Conservation (phyloP, 2,888 invertebrate species). For the Tipula confusa region DNA sequence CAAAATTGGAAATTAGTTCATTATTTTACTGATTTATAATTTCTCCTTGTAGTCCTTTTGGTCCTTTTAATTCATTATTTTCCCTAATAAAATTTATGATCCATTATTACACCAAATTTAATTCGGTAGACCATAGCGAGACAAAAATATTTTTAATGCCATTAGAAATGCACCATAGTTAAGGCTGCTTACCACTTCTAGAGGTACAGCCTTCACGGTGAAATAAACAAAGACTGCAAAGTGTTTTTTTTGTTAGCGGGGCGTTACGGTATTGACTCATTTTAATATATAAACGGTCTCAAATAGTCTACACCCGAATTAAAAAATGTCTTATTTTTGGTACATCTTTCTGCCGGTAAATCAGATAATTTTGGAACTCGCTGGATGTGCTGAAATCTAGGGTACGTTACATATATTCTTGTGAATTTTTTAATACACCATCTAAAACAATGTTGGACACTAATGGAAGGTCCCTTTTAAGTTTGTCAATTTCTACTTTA, state of each 20-base stretch:
- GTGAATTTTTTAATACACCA: not conserved
- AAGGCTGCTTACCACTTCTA: not conserved
- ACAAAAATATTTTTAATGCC: not conserved
- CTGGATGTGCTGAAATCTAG: not conserved
- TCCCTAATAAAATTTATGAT: not conserved
- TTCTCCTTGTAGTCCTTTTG: not conserved
- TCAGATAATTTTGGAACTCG: not conserved
- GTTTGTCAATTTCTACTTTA: too few species aligned
- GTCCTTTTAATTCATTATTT: not conserved
- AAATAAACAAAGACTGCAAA: not conserved
- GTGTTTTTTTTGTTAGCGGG: not conserved
- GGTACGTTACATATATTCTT: not conserved
- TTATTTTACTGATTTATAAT: not conserved
- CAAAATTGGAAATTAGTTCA: not conserved
- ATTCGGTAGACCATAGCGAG: not conserved
- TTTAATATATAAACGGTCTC: not conserved
- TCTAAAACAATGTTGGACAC: not conserved
- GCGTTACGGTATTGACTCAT: not conserved
- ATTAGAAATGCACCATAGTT: not conserved
- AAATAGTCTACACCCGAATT: not conserved
- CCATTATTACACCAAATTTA: not conserved
- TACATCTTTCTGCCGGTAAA: too few species aligned
- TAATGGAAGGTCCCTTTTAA: too few species aligned
- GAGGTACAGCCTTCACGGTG: not conserved
- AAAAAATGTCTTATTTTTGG: not conserved